Percentiles rank a stretch among this genome's conserved stretches.
These are phyloP conservation scores for Gallinago nigripennis DNA, from an alignment of 2,797 vertebrate genomes.

Conservation along the genomic window DNA sequence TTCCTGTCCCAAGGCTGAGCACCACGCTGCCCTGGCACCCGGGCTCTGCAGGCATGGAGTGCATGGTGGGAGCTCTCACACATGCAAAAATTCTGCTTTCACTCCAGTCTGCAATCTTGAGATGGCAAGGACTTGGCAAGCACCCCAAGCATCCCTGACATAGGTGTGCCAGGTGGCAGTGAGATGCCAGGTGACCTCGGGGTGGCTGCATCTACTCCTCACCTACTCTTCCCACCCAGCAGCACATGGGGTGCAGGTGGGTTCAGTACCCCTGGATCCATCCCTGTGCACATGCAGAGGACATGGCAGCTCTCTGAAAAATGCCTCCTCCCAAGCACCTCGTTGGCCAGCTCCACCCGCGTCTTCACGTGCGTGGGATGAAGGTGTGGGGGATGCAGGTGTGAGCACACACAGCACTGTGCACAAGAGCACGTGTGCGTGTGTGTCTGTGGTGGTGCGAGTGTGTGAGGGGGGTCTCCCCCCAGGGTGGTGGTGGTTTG, in stretches of 20 bases:
- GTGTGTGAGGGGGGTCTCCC: accelerated
- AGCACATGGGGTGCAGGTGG: neutral
- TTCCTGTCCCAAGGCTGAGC: neutral
- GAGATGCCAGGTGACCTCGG: neutral
- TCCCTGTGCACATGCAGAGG: neutral
- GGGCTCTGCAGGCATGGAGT: neutral
- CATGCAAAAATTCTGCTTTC: neutral
- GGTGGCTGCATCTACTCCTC: neutral
- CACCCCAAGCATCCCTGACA: neutral
- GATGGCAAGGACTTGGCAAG: too few species aligned
- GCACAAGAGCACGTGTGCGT: neutral
- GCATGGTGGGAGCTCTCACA: accelerated
- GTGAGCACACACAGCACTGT: accelerated
- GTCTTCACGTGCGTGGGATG: accelerated
- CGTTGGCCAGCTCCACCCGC: neutral
- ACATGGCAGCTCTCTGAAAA: neutral
- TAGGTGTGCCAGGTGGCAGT: neutral
- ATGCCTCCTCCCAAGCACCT: accelerated
- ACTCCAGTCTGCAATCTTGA: accelerated
- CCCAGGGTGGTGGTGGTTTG: neutral
- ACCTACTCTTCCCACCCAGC: neutral
- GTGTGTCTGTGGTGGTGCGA: neutral
- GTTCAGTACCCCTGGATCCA: accelerated
- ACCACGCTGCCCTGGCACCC: accelerated
- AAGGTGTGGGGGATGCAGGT: neutral